Evolutionary conservation across 2,113 vertebrate genomes (phyloP).

Genomic region (Psettodes erumei): DNA sequence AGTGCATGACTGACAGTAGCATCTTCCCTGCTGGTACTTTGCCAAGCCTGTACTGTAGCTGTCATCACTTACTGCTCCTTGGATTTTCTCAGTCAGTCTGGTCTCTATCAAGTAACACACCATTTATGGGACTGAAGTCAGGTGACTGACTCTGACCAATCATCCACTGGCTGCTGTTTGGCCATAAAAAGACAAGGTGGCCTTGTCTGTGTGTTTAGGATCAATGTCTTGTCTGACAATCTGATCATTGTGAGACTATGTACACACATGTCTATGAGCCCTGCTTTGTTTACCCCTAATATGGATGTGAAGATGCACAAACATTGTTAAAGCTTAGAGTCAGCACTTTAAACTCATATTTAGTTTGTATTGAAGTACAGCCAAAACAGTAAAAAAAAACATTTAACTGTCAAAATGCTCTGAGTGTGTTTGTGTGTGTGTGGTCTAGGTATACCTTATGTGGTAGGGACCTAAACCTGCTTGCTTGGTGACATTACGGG

Average conservation of each 20-base stretch:
- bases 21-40: not conserved
- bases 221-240: not conserved
- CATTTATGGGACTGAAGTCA: conserved; percentile 18
- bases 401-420: not conserved
- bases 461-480: too few species aligned
- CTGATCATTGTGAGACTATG: conserved; percentile 4
- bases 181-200: conserved; percentile 20
- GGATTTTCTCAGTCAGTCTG: conserved; percentile 8
- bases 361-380: not conserved
- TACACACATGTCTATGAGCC: not conserved
- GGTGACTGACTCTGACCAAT: not conserved
- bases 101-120: conserved; percentile 26
- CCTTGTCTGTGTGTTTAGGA: conserved; percentile 14
- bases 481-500: too few species aligned
- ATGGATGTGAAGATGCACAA: conserved; percentile 17
- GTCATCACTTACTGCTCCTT: conserved; percentile 9
- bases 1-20: not conserved
- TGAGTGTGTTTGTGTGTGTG: not conserved
- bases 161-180: not conserved
- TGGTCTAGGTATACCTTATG: too few species aligned
- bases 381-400: not conserved
- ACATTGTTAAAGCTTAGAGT: not conserved
- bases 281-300: conserved; percentile 29
- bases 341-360: not conserved
- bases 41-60: not conserved